These are phyloP conservation scores for Okamejei kenojei DNA, from an alignment of 2,797 vertebrate species.

Conservation along the genomic window DNA sequence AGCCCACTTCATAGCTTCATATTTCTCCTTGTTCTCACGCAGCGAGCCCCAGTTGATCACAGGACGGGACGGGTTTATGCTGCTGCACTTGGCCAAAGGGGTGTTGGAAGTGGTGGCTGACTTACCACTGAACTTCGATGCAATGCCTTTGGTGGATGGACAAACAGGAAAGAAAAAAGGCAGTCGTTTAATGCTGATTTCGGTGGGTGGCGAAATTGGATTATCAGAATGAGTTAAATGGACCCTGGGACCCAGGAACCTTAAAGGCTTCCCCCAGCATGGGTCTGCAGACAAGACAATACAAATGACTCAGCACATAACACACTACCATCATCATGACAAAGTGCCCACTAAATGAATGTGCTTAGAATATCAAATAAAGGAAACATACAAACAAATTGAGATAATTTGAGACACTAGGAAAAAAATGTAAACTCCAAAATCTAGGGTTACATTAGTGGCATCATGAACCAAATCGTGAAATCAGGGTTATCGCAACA, in stretches of 20 bases:
- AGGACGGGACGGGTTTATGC: neutral
- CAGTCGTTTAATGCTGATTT: neutral
- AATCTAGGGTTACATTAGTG: neutral
- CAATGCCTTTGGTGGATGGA: neutral
- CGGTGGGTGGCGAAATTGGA: neutral
- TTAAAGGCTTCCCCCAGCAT: neutral
- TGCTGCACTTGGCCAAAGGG: neutral
- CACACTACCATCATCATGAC: neutral
- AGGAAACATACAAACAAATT: neutral
- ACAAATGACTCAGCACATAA: neutral
- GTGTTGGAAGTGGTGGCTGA: neutral
- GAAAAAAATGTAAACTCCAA: neutral
- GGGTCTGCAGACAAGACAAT: neutral
- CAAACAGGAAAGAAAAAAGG: neutral
- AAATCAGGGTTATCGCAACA: neutral
- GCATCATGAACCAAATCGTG: neutral
- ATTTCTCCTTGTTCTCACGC: conserved; percentile 73
- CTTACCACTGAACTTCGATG: neutral
- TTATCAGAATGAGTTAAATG: neutral
- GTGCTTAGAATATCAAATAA: neutral
- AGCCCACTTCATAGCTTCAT: conserved; percentile 81
- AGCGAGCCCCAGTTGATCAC: conserved; percentile 75
- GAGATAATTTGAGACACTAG: neutral
- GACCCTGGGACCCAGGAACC: neutral
- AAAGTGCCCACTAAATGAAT: neutral